Base-by-base conservation (phyloP, 30 jellyfish, hydroid and myxozoan species). In the Hydractinia symbiolongicarpus region DNA sequence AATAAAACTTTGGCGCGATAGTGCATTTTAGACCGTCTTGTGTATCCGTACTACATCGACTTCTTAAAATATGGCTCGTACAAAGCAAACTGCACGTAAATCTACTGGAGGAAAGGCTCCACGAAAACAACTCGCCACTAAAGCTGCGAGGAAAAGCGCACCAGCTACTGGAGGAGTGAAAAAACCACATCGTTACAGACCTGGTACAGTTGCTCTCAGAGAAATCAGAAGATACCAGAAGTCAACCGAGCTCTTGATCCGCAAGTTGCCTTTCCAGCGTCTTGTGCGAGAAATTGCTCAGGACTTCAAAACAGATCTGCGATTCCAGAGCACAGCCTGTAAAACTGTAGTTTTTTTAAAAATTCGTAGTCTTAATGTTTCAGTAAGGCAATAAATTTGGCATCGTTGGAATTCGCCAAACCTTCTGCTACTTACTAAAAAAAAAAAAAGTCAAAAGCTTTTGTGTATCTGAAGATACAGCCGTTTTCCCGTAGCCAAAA, bases 151-250 rank as follows among this genome's bases (percentile, higher is more conserved):
- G 7, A 89, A 89, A 72, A 79, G 96, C 71, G 95, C 95, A 19
- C 97, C 97, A n/a, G 81, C 97, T n/a, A 84, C 97, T 52, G 97
- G 97, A 17, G 97, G 97, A 17, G 95, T 89, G 57, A 89, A 89
- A 81, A 89, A 89, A 60, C 95, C 96, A 14, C 96, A 89, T 71
- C 89, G 96, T 54, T 89, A 83, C 82, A 71, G 96, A 21, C 96
- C 96, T 69, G 96, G 96, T 40, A 89, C 96, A 52, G 96, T 89
- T 67, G 96, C 96, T 0, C 55, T 89, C 66, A 52, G 96, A 66
- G 96, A 89, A 84, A 89, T 89, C 72, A 53, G 96, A 19, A 77
- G 96, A 4, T 89, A 89, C 86, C 97, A 89, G 58, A 89, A 86
- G 74, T 85, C 96, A 9, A 89, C 97, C n/a, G 97, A 89, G 64